Evolutionary conservation across 2,113 vertebrate genomes (phyloP).

Genomic region (Xyrauchen texanus): DNA sequence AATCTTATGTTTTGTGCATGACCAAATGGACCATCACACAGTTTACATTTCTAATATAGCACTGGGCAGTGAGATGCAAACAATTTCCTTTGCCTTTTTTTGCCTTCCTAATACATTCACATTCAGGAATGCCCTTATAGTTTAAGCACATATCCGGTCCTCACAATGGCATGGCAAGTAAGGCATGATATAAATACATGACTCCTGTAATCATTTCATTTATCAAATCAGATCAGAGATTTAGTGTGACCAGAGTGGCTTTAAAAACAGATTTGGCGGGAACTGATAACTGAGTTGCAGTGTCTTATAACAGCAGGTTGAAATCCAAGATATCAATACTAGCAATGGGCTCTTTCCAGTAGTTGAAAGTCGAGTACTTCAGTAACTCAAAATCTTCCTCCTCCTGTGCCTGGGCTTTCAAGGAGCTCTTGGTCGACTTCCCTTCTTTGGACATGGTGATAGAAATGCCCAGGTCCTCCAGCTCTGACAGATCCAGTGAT

Average conservation of each 20-base stretch:
- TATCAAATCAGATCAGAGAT: neutral
- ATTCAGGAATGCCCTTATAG: neutral
- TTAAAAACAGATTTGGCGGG: neutral
- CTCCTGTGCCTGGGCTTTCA: constrained; percentile 27
- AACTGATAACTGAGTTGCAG: neutral
- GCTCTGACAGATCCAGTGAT: constrained; percentile 81
- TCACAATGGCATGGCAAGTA: neutral
- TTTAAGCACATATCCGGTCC: neutral
- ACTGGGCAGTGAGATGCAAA: neutral
- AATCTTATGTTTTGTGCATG: constrained; percentile 7
- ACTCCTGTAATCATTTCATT: neutral
- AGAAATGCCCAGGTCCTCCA: constrained; percentile 80
- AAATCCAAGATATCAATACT: constrained; percentile 75
- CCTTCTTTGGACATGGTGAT: constrained; percentile 64
- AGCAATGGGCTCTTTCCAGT: constrained; percentile 90
- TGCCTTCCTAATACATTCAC: no score
- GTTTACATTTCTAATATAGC: neutral
- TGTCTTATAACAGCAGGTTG: constrained; percentile 75
- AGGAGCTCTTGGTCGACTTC: constrained; percentile 7
- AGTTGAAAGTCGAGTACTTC: constrained; percentile 89
- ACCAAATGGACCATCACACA: neutral
- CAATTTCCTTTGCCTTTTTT: neutral
- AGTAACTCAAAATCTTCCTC: constrained; percentile 63
- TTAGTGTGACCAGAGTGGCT: neutral
- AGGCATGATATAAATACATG: neutral